phyloP scores from a whole-genome alignment of 1,140 invertebrate species.

The Lithobius niger region DNA sequence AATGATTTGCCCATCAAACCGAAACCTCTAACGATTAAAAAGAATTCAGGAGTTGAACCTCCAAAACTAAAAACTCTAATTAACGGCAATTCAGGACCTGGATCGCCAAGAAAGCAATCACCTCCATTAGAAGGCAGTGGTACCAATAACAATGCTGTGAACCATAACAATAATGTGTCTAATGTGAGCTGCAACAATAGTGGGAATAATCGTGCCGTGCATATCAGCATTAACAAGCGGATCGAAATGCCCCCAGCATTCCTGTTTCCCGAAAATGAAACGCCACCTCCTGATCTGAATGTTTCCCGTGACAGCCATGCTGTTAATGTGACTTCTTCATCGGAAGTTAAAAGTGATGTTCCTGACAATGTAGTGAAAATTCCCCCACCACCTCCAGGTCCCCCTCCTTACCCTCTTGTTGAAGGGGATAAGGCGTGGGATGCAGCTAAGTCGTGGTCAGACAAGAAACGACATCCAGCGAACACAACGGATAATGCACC shows the following conservation, averaged over 20 bases:
- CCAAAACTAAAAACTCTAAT: conserved; percentile 40
- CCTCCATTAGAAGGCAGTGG: conserved; percentile 4
- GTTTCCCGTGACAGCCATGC: too few relatives aligned
- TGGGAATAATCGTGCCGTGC: conserved; percentile 27
- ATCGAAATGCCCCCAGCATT: conserved; percentile 71
- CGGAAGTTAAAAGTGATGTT: background rate
- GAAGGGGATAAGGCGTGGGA: background rate
- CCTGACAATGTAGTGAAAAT: background rate
- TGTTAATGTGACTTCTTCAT: too few relatives aligned
- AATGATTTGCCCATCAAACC: conserved; percentile 52
- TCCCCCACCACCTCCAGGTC: background rate
- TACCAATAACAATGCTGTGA: conserved; percentile 7
- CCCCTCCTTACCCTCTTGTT: background rate
- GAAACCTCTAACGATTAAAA: conserved; percentile 60
- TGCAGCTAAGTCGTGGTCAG: background rate
- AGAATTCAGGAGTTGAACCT: conserved; percentile 48
- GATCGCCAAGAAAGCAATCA: background rate
- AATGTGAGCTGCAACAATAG: background rate
- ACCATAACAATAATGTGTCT: background rate
- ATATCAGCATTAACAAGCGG: conserved; percentile 51
- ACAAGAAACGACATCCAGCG: too few relatives aligned
- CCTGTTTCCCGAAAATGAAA: conserved; percentile 58
- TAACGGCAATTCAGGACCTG: background rate
- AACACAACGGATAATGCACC: too few relatives aligned
- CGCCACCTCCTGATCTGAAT: conserved; percentile 40